These are phyloP conservation scores for Napeogenes inachia DNA, from an alignment of 2,888 invertebrate genomes.

Conservation along the genomic window DNA sequence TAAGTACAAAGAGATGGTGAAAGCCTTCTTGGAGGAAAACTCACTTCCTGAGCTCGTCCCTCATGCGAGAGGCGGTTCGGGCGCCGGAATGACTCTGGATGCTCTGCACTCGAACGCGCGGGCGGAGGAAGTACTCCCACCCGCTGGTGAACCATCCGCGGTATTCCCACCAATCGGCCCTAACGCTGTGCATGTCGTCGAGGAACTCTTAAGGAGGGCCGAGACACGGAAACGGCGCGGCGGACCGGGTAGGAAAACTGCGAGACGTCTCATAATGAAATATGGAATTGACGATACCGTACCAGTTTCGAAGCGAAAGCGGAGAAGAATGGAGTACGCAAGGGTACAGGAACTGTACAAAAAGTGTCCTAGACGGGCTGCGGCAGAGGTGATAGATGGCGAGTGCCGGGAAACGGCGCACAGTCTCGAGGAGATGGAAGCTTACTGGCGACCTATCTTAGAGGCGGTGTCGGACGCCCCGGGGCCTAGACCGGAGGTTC, in stretches of 20 bases:
- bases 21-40: slow-evolving; percentile 12
- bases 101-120: not conserved
- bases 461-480: not conserved
- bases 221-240: slow-evolving; percentile 8
- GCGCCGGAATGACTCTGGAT: slow-evolving; percentile 15
- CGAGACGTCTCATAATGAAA: slow-evolving; percentile 4
- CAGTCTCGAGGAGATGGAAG: slow-evolving; percentile 26
- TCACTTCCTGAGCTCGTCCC: slow-evolving; percentile 1
- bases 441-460: slow-evolving; percentile 29
- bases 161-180: not conserved
- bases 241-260: slow-evolving; percentile 9
- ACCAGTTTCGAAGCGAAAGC: slow-evolving; percentile 11
- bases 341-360: slow-evolving; percentile 27
- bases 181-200: not conserved
- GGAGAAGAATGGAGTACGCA: slow-evolving; percentile 28
- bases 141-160: slow-evolving; percentile 3
- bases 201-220: slow-evolving; percentile 12
- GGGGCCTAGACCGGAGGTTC: too few species aligned
- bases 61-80: slow-evolving; percentile 18
- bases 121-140: not conserved
- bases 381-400: slow-evolving; percentile 29
- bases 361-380: slow-evolving; percentile 25
- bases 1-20: slow-evolving; percentile 21
- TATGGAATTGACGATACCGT: not conserved
- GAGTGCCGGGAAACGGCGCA: slow-evolving; percentile 22